Evolutionary conservation across 2,797 vertebrate genomes (phyloP).

Genomic region (Anabacerthia variegaticeps): DNA sequence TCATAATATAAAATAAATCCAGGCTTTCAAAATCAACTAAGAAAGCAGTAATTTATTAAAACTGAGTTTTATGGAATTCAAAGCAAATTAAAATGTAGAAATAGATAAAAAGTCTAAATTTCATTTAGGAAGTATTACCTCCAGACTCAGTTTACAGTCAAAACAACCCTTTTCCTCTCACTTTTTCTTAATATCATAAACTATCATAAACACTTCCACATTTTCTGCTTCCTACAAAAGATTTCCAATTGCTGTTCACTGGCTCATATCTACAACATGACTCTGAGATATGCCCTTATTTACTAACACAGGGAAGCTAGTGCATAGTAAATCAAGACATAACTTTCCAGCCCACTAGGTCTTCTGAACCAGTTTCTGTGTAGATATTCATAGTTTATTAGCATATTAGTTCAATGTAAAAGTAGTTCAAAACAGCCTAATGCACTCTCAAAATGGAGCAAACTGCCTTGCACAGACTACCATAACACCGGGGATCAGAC

Average conservation of each 20-base stretch:
- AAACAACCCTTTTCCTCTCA: background rate
- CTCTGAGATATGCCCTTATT: background rate
- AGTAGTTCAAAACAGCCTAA: background rate
- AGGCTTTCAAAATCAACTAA: background rate
- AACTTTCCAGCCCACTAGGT: background rate
- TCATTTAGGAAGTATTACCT: background rate
- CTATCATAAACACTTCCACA: background rate
- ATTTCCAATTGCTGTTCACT: background rate
- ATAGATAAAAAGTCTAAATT: background rate
- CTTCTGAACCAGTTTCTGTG: background rate
- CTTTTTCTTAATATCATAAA: background rate
- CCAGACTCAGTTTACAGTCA: background rate
- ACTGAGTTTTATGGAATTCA: background rate
- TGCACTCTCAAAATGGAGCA: background rate
- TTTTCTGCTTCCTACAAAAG: background rate
- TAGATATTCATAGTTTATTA: background rate
- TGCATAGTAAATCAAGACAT: background rate
- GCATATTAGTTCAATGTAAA: background rate
- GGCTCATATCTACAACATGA: background rate
- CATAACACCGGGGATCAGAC: accelerated
- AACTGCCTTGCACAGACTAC: background rate
- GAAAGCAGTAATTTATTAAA: background rate
- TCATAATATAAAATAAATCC: background rate
- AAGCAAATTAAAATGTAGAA: background rate
- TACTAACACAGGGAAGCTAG: background rate